phyloP scores from a whole-genome alignment of 2,888 invertebrate species.

The Catocala fraxini region DNA sequence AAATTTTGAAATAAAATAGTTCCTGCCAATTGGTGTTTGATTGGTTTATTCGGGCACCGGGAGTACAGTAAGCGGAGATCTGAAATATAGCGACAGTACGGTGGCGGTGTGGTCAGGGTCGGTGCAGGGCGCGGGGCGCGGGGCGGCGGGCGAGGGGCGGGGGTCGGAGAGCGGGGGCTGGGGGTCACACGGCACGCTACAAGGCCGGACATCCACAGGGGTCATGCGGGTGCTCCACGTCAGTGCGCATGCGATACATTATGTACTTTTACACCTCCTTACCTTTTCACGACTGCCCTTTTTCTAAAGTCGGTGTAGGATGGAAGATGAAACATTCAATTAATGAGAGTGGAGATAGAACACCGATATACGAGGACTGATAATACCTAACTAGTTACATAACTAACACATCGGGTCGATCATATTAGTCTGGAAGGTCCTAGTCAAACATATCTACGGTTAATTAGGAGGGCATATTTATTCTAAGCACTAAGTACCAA shows the following conservation, averaged over 20 bases:
- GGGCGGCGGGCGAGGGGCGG: slow-evolving; percentile 22
- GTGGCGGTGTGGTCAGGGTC: slow-evolving; percentile 42
- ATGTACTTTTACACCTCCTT: slow-evolving; percentile 81
- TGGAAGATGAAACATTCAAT: slow-evolving; percentile 87
- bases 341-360: slow-evolving; percentile 81
- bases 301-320: slow-evolving; percentile 90
- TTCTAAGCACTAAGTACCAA: slow-evolving; percentile 19
- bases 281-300: slow-evolving; percentile 96
- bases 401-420: slow-evolving; percentile 34
- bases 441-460: slow-evolving; percentile 25
- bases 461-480: slow-evolving; percentile 12
- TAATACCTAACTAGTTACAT: slow-evolving; percentile 45
- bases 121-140: slow-evolving; percentile 53
- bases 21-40: slow-evolving; percentile 36
- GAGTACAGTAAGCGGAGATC: slow-evolving; percentile 72
- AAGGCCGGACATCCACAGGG: slow-evolving; percentile 69
- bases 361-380: slow-evolving; percentile 63
- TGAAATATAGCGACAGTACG: slow-evolving; percentile 58
- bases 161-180: slow-evolving; percentile 34
- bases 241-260: slow-evolving; percentile 79
- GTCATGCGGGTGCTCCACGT: slow-evolving; percentile 82
- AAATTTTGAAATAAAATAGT: slow-evolving; percentile 37
- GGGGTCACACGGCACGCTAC: slow-evolving; percentile 45
- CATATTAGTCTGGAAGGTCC: slow-evolving; percentile 22
- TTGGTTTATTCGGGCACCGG: slow-evolving; percentile 30